Percentiles rank a stretch among this genome's conserved stretches.
These are phyloP conservation scores for Cavia porcellus DNA, from an alignment of 2,113 vertebrate species.

Conservation along the genomic window DNA sequence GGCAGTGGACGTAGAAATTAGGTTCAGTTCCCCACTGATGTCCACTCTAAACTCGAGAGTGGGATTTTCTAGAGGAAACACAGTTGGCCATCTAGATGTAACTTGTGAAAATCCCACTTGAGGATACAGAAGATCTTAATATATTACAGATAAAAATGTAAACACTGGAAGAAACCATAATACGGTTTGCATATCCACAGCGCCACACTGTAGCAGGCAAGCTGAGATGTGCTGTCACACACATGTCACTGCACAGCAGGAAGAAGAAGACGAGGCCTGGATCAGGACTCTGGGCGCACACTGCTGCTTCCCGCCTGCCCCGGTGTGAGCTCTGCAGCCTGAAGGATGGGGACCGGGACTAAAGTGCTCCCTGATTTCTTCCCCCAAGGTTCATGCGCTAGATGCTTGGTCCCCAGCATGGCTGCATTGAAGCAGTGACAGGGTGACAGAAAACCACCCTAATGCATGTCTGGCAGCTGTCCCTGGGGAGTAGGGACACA, in stretches of 20 bases:
- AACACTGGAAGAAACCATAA: not conserved
- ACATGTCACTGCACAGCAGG: not conserved
- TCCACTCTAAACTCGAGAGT: slow-evolving; percentile 22
- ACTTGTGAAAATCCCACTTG: not conserved
- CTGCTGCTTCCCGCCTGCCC: not conserved
- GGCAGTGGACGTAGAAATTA: not conserved
- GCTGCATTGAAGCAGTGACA: too few relatives aligned
- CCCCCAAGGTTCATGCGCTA: too few relatives aligned
- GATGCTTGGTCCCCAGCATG: not conserved
- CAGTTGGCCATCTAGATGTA: slow-evolving; percentile 14
- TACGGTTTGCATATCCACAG: not conserved
- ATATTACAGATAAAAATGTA: not conserved
- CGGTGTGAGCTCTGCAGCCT: not conserved
- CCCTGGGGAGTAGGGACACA: too few relatives aligned
- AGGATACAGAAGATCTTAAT: not conserved
- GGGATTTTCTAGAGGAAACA: slow-evolving; percentile 19
- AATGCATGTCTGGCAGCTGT: not conserved
- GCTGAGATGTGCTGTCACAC: not conserved
- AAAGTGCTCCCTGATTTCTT: fast-evolving
- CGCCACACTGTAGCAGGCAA: not conserved
- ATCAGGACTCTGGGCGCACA: fast-evolving
- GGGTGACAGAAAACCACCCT: too few relatives aligned
- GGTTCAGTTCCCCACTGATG: not conserved
- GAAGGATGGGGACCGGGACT: not conserved
- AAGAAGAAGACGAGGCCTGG: not conserved